These are phyloP conservation scores for Ferdinandea cuprea DNA, from an alignment of 2,888 invertebrate species.

Conservation along the genomic window DNA sequence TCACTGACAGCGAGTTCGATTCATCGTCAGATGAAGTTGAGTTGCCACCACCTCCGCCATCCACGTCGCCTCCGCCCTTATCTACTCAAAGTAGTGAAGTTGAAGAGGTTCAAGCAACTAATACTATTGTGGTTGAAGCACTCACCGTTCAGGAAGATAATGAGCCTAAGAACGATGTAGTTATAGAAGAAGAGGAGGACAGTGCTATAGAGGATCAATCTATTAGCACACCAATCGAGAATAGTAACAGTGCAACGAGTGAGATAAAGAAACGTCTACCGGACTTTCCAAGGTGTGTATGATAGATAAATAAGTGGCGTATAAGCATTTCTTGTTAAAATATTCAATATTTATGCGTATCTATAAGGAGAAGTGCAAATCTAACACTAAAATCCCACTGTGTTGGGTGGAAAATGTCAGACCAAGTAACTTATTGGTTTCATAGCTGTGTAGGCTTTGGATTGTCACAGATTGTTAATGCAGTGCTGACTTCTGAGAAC, in stretches of 20 bases:
- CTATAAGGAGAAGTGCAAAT: no score
- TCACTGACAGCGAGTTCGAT: slow-evolving; percentile 72
- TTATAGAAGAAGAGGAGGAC: background rate
- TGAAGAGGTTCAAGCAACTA: slow-evolving; percentile 15
- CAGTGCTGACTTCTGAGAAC: background rate
- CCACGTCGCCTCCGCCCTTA: slow-evolving; percentile 53
- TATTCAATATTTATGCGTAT: no score
- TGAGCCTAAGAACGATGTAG: background rate
- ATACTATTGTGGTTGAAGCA: background rate
- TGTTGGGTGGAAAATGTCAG: no score
- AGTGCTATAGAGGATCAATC: background rate
- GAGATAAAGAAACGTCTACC: slow-evolving; percentile 57
- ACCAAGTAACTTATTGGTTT: no score
- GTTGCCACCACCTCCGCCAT: slow-evolving; percentile 57
- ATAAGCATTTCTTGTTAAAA: background rate
- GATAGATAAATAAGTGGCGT: background rate
- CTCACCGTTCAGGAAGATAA: background rate
- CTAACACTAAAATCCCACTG: no score
- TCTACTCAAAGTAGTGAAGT: slow-evolving; percentile 31
- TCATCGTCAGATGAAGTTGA: slow-evolving; percentile 12
- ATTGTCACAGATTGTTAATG: background rate
- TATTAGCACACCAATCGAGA: background rate
- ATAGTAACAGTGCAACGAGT: background rate
- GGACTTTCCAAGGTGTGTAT: slow-evolving; percentile 79
- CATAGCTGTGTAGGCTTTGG: background rate